Evolutionary conservation across 2,888 invertebrate species (phyloP).

Genomic region (Chloroclysta siterata): DNA sequence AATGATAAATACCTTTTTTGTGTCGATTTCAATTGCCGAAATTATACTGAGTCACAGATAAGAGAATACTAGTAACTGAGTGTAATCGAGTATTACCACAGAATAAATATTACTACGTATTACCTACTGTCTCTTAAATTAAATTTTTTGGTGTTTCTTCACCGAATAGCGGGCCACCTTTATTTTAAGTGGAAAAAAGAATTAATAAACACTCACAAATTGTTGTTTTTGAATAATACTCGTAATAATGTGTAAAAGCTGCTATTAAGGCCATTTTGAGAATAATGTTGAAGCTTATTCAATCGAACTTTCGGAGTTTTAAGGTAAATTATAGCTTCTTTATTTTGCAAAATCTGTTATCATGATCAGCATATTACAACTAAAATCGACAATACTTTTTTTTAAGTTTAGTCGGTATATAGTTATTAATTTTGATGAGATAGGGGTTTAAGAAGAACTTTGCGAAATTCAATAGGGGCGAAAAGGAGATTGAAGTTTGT

Average conservation of each 20-base stretch:
- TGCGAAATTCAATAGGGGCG: too few species aligned
- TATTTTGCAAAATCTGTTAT: constrained; percentile 5
- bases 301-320: neutral
- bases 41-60: too few species aligned
- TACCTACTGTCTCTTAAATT: constrained; percentile 4
- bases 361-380: too few species aligned
- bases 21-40: constrained; percentile 40
- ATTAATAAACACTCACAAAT: constrained; percentile 26
- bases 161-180: constrained; percentile 16
- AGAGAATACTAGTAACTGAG: too few species aligned
- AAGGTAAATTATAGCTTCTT: constrained; percentile 2
- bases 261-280: constrained; percentile 17
- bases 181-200: constrained; percentile 24
- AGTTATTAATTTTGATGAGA: too few species aligned
- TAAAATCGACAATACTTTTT: too few species aligned
- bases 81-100: constrained; percentile 17
- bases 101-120: too few species aligned
- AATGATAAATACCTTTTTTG: constrained; percentile 46
- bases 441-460: too few species aligned
- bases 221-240: constrained; percentile 26
- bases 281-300: constrained; percentile 13
- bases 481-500: too few species aligned
- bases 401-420: too few species aligned
- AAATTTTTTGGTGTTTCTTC: constrained; percentile 14
- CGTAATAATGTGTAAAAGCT: constrained; percentile 21